Base-by-base conservation (phyloP, 2,888 invertebrate species). In the Pantelozetes paolii region DNA sequence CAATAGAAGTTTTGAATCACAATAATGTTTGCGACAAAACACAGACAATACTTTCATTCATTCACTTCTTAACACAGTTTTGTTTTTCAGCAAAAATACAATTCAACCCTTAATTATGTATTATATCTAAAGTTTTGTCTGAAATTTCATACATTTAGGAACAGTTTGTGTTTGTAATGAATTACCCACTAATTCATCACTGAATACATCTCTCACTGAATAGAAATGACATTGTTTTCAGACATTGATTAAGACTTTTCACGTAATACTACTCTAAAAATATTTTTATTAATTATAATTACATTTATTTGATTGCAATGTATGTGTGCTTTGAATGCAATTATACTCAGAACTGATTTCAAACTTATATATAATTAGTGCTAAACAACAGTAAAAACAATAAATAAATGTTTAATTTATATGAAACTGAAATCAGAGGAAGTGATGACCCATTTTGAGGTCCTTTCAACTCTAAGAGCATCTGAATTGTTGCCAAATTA, bases 381-480 rank as follows among this genome's bases (percentile, higher is more conserved):
- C 1, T 8, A 57, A 57, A 57, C 57, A 57, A 57, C 28, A 57
- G 36, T 20, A 64, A 20, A 64, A 64, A 64, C 62, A 64, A n/a
- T 40, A 20, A 54, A 54, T 54, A 54, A 23, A 13, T 54, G 3
- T 23, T 23, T 9, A 8, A 20, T n/a, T 48, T 23, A 54, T 54
- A 54, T 23, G 20, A 54, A 36, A 64, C 32, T 20, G 32, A 64
- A 69, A 42, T 69, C 42, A 30, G 18, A 42, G 32, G 69, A 69
- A 69, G 69, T 69, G 11, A 45, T 69, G 69, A 69, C 69, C 69
- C 42, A 69, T 40, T 42, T 42, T 13, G 15, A 8, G 42, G 69
- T 64, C 36, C 11, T 32, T 36, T 64, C 20, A 64, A 13, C 36
- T 36, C 30, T 57, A 28, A 57, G 28, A 30, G 30, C 57, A 30